A percentile compares a stretch with the other conserved stretches of the same genome.
phyloP scores from a whole-genome alignment of 2,888 invertebrate genomes.

The Perdita meconis region DNA sequence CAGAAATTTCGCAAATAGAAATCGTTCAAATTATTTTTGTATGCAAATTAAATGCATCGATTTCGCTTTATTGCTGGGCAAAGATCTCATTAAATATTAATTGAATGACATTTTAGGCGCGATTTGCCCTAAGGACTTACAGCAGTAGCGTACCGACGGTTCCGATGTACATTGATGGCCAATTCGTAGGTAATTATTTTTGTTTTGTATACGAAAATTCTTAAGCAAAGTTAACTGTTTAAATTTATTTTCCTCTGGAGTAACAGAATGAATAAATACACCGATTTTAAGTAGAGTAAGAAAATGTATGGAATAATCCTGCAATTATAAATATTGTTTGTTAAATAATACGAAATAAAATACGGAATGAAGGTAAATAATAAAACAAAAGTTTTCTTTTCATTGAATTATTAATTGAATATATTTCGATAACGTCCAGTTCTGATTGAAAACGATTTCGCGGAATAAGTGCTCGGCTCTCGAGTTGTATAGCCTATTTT shows the following conservation, averaged over 20 bases:
- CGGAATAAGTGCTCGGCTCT: constrained; percentile 2
- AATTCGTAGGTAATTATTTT: constrained; percentile 87
- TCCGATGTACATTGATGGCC: constrained; percentile 97
- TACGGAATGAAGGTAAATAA: too few species aligned
- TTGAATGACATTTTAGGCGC: constrained; percentile 58
- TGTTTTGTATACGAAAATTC: constrained; percentile 20
- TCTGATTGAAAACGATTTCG: not conserved
- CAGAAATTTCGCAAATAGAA: not conserved
- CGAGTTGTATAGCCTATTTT: constrained; percentile 29
- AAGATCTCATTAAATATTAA: constrained; percentile 16
- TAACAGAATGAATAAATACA: too few species aligned
- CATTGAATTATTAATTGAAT: not conserved
- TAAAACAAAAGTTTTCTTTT: too few species aligned
- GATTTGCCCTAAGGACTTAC: constrained; percentile 83
- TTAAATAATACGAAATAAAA: too few species aligned
- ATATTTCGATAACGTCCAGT: too few species aligned
- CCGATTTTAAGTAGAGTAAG: too few species aligned
- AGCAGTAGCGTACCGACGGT: constrained; percentile 89
- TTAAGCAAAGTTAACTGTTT: too few species aligned
- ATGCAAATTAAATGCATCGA: constrained; percentile 1
- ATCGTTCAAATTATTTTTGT: not conserved
- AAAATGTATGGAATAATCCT: too few species aligned
- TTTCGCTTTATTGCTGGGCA: not conserved
- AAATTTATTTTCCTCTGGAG: too few species aligned
- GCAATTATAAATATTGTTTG: too few species aligned